These are phyloP conservation scores for Rhopalosiphum maidis DNA, from an alignment of 1,140 invertebrate genomes.

Conservation along the genomic window DNA sequence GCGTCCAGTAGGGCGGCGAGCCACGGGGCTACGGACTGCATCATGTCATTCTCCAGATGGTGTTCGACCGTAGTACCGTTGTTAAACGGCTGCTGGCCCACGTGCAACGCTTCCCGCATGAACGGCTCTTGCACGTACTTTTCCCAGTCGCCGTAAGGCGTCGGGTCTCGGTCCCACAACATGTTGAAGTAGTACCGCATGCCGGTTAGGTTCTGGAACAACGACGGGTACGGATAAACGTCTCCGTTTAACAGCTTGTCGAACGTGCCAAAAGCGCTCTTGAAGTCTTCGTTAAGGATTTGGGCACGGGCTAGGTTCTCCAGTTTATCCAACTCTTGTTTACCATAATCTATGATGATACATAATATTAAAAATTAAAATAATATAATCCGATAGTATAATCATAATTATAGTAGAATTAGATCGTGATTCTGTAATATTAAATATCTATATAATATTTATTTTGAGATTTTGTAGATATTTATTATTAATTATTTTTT, in stretches of 20 bases:
- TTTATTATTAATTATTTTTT: neutral
- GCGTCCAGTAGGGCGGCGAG: slow-evolving; percentile 71
- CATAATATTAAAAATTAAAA: neutral
- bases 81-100: slow-evolving; percentile 72
- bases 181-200: slow-evolving; percentile 83
- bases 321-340: neutral
- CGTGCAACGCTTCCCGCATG: slow-evolving; percentile 74
- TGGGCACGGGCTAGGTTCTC: neutral
- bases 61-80: slow-evolving; percentile 69
- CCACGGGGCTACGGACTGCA: slow-evolving; percentile 81
- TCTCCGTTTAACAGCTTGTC: slow-evolving; percentile 37
- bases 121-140: slow-evolving; percentile 62
- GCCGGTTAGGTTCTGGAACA: slow-evolving; percentile 80
- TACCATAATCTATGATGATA: neutral
- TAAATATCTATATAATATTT: too few relatives aligned
- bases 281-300: slow-evolving; percentile 59
- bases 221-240: slow-evolving; percentile 42
- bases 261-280: slow-evolving; percentile 52
- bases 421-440: too few relatives aligned
- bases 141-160: slow-evolving; percentile 63
- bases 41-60: slow-evolving; percentile 78
- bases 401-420: neutral
- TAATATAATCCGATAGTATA: neutral
- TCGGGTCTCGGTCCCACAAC: slow-evolving; percentile 63
- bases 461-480: neutral